Evolutionary conservation across 2,113 vertebrate genomes (phyloP).

Genomic region (Indicator maculatus): DNA sequence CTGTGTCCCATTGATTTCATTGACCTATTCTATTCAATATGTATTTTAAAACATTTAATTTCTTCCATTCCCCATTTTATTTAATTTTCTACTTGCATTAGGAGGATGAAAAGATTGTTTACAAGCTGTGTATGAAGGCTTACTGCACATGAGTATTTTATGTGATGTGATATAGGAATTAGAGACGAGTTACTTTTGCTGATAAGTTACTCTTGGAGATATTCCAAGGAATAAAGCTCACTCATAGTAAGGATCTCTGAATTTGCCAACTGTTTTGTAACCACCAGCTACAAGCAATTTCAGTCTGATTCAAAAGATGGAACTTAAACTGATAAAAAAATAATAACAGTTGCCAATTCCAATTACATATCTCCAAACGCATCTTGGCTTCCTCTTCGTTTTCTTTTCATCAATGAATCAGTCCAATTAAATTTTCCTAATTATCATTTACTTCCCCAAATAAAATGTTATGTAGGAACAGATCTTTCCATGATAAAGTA

Average conservation of each 20-base stretch:
- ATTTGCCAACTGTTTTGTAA: background rate
- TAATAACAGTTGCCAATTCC: background rate
- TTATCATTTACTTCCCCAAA: background rate
- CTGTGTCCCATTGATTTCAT: too few species aligned
- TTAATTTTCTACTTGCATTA: too few species aligned
- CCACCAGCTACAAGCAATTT: background rate
- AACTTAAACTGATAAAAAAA: background rate
- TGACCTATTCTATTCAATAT: too few species aligned
- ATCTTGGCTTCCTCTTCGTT: background rate
- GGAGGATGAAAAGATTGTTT: background rate
- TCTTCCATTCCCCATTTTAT: too few species aligned
- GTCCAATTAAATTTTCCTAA: background rate
- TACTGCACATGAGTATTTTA: background rate
- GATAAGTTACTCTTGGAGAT: background rate
- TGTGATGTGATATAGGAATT: background rate
- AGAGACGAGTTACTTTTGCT: background rate
- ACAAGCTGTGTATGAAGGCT: background rate
- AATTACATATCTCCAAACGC: constrained; percentile 5
- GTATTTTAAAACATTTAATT: too few species aligned
- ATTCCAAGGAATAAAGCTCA: background rate
- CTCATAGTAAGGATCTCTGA: background rate
- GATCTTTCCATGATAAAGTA: background rate
- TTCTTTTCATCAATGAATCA: constrained; percentile 16
- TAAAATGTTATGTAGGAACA: background rate
- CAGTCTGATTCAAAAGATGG: background rate